Evolutionary conservation across 2,113 vertebrate genomes (phyloP), one percentile per base, ranked within the genome.

Genomic region (Calyptommatus sinebrachiatus): DNA sequence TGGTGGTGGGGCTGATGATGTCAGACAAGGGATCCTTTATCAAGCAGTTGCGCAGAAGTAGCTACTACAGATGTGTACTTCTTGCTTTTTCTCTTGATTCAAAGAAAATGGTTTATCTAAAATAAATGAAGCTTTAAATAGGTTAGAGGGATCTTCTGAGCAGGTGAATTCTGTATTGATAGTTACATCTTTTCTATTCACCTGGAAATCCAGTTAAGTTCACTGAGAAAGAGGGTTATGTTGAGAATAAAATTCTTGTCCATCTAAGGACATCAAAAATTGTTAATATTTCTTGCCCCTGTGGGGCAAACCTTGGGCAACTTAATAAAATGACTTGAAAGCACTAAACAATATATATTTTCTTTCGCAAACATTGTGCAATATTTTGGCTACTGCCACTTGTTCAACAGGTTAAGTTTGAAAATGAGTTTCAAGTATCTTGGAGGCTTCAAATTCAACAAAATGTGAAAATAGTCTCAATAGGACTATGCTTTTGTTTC

Each of bases 51-150:
- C 60, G 83, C 91, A 46, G 46, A 85, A 84, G 84, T 83, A 16
- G n/a, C n/a, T 89, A 57, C 84, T 88, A 11, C 70, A 78, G 7
- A 69, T 86, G 24, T 83, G 28, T 70, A 41, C 18, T 16, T 29
- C 41, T 46, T 8, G 20, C 12, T 73, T 82, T 63, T 28, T 6
- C 81, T 60, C 74, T 2, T 10, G 28, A 3, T 48, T 68, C 66
- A 18, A 1, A 5, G 24, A 48, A 76, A 22, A 4, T 76, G 57
- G 72, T 2, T 79, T 4, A 69, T 53, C 46, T 9, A 8, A 1
- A 67, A 28, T 4, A 70, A 83, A 50, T 26, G n/a, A 61, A 21
- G 84, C 65, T 73, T 31, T 77, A 61, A 7, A 28, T 73, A 82
- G 74, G 75, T 24, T 79, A 80, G 67, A 0, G 61, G 75, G 53